phyloP scores from a whole-genome alignment of 2,113 vertebrate species.

The Puffinus mauretanicus region DNA sequence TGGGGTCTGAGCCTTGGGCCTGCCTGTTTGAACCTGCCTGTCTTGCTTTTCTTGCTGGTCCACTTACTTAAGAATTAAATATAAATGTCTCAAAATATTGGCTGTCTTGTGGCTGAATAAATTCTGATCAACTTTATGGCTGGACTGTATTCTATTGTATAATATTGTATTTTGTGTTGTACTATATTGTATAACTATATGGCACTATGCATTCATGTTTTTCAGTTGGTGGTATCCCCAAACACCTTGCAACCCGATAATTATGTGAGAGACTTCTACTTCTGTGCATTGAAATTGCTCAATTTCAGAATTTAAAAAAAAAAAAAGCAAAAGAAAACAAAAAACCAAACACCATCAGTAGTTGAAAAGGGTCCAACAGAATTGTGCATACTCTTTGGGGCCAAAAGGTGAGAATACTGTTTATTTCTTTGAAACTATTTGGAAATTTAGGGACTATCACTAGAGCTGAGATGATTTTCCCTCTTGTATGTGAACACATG shows the following conservation, averaged over 20 bases:
- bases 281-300: background rate
- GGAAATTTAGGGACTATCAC: background rate
- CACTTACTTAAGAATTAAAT: background rate
- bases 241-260: background rate
- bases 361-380: background rate
- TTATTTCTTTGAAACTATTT: background rate
- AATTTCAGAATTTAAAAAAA: background rate
- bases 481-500: background rate
- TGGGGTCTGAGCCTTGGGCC: background rate
- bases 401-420: background rate
- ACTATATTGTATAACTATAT: background rate
- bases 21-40: background rate
- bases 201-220: fast-evolving
- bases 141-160: background rate
- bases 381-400: background rate
- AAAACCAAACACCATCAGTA: fast-evolving
- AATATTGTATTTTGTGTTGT: background rate
- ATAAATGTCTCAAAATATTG: background rate
- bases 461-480: background rate
- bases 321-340: background rate
- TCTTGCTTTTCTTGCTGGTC: background rate
- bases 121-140: background rate
- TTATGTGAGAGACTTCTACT: background rate
- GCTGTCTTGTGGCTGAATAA: background rate
- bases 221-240: background rate